Conservation (phyloP, 2,888 invertebrate species). For the Stenodera caucasica region DNA sequence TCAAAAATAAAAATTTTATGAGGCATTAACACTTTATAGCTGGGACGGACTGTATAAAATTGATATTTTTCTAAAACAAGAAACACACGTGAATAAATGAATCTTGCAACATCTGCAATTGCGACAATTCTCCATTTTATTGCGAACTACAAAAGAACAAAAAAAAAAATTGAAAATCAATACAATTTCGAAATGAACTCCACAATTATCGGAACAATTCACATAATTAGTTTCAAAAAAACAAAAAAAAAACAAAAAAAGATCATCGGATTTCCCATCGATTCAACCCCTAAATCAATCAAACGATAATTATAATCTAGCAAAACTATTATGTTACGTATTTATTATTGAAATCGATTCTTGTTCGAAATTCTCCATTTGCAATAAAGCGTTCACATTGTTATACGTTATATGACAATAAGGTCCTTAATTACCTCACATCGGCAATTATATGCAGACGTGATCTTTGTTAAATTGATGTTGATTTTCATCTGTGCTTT, state of each 20-base stretch:
- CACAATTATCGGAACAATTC: background rate
- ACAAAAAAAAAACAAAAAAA: no score
- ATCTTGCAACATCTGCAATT: background rate
- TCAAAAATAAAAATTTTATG: no score
- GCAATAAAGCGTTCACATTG: constrained; percentile 12
- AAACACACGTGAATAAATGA: background rate
- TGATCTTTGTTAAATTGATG: constrained; percentile 26
- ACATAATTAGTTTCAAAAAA: no score
- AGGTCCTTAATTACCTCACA: constrained; percentile 27
- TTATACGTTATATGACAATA: constrained; percentile 20
- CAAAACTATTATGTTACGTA: background rate
- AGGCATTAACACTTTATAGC: background rate
- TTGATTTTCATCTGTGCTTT: constrained; percentile 21
- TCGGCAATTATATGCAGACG: constrained; percentile 30
- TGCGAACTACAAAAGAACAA: background rate
- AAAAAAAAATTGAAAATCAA: background rate
- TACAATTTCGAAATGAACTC: background rate
- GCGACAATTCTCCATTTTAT: background rate
- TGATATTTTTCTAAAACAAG: background rate
- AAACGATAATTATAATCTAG: background rate
- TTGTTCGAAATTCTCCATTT: constrained; percentile 22
- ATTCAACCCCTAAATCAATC: no score
- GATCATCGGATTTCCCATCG: no score
- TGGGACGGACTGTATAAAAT: background rate
- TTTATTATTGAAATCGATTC: constrained; percentile 9